Base-by-base conservation (phyloP, 1,140 invertebrate genomes). In the Macrocentrus cingulum region DNA sequence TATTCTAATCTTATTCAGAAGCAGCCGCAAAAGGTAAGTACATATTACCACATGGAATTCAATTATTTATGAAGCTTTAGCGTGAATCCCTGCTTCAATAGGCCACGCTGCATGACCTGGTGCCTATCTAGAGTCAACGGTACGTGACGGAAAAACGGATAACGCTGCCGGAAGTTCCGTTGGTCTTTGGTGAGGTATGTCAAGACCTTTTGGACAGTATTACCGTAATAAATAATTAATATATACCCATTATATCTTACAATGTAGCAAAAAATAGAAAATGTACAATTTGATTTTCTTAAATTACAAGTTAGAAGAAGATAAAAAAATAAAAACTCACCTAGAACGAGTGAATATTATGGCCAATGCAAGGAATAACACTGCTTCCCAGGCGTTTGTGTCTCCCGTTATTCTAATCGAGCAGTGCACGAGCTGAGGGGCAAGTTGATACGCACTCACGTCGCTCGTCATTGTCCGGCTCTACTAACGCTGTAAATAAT, bases 101-200 rank as follows among this genome's bases (percentile, higher is more conserved):
- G 66, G 50, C 66, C 73, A 62, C 49, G 57, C 61, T 44, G 66
- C 59, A 66, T 66, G 70, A 72, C 65, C 69, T 66, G 67, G 56
- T 71, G 72, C 44, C 75, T 75, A 73, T 76, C 69, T 72, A 69
- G 49, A 73, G 67, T 37, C 58, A 68, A 48, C 62, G 60, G 55
- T 75, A 77, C 72, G 74, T 76, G 73, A 76, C 63, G 67, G 68
- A 76, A 71, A 76, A 75, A 61, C 72, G 74, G 74, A 76, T 75
- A 69, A 55, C 62, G 60, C 62, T 67, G 67, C 68, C 75, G 74
- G 76, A 77, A 77, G 73, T 77, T 68, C 59, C 66, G 66, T 66
- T 67, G 66, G 52, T 66, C 69, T 55, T 59, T 52, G 70, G 70
- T 55, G 23, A 55, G 36, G 29, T 37, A 50, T 39, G 36, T 20